Evolutionary conservation across 2,797 vertebrate genomes (phyloP).

Genomic region (Coregonus suidteri): DNA sequence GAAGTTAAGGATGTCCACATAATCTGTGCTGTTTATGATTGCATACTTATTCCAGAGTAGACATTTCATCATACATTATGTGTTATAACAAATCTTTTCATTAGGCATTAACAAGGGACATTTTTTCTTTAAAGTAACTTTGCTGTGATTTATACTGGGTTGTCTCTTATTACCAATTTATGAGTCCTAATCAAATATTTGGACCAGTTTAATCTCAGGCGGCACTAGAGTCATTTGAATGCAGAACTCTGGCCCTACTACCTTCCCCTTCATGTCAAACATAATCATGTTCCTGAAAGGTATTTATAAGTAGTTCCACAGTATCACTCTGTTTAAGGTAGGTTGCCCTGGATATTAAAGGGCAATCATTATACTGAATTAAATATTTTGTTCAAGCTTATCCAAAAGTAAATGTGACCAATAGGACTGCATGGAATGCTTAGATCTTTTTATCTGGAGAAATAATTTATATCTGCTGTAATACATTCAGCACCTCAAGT

Average conservation of each 20-base stretch:
- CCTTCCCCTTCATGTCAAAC: not conserved
- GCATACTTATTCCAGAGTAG: too few relatives aligned
- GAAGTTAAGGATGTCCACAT: not conserved
- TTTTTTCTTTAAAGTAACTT: too few relatives aligned
- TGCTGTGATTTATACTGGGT: too few relatives aligned
- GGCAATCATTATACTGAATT: not conserved
- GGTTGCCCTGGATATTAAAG: not conserved
- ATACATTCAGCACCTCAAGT: slow-evolving; percentile 1
- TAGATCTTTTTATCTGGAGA: not conserved
- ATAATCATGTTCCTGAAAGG: not conserved
- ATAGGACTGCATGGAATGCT: not conserved
- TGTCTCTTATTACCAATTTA: too few relatives aligned
- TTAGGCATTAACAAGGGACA: too few relatives aligned
- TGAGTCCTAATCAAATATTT: too few relatives aligned
- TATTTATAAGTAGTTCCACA: not conserved
- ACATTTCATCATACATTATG: too few relatives aligned
- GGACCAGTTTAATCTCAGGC: too few relatives aligned
- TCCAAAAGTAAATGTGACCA: not conserved
- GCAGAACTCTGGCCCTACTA: not conserved
- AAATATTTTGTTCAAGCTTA: not conserved
- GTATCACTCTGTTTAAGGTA: not conserved
- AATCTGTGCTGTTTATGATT: too few relatives aligned
- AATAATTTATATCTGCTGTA: not conserved
- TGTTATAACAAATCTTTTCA: too few relatives aligned
- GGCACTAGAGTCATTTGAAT: not conserved